Base-by-base conservation (phyloP, 2,797 vertebrate species). In the Galagoides demidoff region DNA sequence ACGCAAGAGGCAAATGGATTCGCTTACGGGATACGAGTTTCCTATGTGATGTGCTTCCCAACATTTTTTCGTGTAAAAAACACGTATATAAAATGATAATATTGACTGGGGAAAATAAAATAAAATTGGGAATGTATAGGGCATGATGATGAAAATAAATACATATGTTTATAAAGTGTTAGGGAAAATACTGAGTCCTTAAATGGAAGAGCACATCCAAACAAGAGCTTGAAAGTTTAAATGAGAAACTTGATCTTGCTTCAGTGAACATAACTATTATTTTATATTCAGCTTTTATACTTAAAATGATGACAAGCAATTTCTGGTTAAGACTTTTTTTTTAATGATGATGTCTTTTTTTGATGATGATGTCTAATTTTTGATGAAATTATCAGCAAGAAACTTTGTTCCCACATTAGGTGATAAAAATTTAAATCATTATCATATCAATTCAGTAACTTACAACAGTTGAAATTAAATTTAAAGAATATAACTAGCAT, bases 291-390 rank as follows among this genome's bases (percentile, higher is more conserved):
- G 14, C 4, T 82, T 89, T 95, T 86, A 89, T 68, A 37, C 11
- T 78, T 94, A 31, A 92, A 95, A 87, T 92, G 63, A 74, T 45
- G 55, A 84, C 45, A 94, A 37, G 31, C 16, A 85, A 71, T 87
- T 77, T 93, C 61, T 77, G 74, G 93, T 91, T 68, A 96, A 93
- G 68, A 73, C 37, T 85, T 96, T 92, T 90, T 64, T 77, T 5
- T n/a, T 45, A 64, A 79, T 66, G 81, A 89, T n/a, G 23, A 64
- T 83, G 17, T 78, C 68, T 90, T 94, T 64, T 77, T 5, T n/a
- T 45, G 59, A 79, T 66, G 81, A 89, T n/a, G 23, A 64, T 83
- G 17, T 78, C 37, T 86, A 70, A 82, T 39, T 82, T 87, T 92
- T 88, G 43, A 78, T 61, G 88, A 43, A 43, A 43, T 82, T 31